These are phyloP conservation scores for Cloeon dipterum DNA, from an alignment of 2,888 invertebrate species.

Conservation along the genomic window DNA sequence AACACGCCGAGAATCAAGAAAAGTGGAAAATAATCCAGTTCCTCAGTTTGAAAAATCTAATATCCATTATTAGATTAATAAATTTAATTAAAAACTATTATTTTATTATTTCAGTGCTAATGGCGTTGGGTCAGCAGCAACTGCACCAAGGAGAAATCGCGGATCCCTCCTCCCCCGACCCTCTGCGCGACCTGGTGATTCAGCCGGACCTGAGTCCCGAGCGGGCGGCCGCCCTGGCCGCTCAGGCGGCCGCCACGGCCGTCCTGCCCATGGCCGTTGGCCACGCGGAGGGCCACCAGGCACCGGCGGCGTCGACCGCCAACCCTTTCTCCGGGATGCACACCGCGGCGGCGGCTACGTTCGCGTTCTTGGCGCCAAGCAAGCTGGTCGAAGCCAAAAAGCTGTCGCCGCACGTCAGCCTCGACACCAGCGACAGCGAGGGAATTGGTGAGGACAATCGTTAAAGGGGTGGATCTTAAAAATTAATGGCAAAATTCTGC, in stretches of 20 bases:
- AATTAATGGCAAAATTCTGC: constrained; percentile 7
- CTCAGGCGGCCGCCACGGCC: neutral
- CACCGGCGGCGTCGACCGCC: neutral
- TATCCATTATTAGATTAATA: too few relatives aligned
- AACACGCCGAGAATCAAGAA: too few relatives aligned
- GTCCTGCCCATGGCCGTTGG: neutral
- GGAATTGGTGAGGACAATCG: constrained; percentile 30
- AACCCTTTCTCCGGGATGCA: neutral
- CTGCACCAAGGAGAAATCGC: neutral
- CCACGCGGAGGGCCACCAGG: neutral
- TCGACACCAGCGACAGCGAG: constrained; percentile 39
- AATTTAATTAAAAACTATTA: too few relatives aligned
- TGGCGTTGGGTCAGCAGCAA: too few relatives aligned
- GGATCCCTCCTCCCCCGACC: constrained; percentile 11
- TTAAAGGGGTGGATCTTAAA: too few relatives aligned
- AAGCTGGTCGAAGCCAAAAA: neutral
- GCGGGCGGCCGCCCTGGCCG: constrained; percentile 10
- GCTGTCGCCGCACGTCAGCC: constrained; percentile 2
- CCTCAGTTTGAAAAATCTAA: too few relatives aligned
- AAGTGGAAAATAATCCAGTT: too few relatives aligned
- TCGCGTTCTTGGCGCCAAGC: neutral
- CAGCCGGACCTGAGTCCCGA: constrained; percentile 22
- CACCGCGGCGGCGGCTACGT: neutral
- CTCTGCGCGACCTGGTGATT: constrained; percentile 35
- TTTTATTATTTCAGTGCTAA: too few relatives aligned